Base-by-base conservation (phyloP, 2,797 vertebrate genomes). In the Muscicapa comitata region DNA sequence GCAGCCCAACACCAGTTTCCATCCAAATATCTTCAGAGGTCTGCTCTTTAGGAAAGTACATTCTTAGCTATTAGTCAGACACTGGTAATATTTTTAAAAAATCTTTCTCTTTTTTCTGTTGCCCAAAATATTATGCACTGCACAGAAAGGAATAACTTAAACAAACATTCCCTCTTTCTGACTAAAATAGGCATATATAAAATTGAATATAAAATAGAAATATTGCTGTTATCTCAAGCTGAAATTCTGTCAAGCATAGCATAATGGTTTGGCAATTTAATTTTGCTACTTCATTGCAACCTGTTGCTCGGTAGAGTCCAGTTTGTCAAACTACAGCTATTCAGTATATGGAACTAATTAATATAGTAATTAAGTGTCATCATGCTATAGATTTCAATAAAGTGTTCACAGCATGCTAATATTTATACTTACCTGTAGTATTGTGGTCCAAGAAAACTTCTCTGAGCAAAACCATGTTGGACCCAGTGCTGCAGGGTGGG, bases 271-370 rank as follows among this genome's bases (percentile, higher is more conserved):
- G 96, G 40, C 50, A 94, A 79, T 92, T 92, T 80, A 86, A 40
- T 93, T 95, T 97, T 94, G 90, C 71, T 88, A 82, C 74, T 73
- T 90, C 88, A 68, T 95, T 96, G 91, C 47, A 70, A 68, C 31
- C 37, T 87, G 40, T 77, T 93, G 80, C 92, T 94, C 77, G 68
- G n/a, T 91, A 67, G 18, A 73, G 63, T 79, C 62, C 84, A 89
- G 76, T 70, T 93, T 94, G 66, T 62, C 77, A 54, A 93, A 75
- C 73, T 65, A 21, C 66, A 75, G 57, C 53, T 77, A 62, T 90
- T 81, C n/a, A 14, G 17, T 51, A 65, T 63, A 90, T 43, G 53
- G 62, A 91, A 79, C 55, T 54, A 76, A 78, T 74, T 86, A 77
- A 77, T 59, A 10, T 25, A 93, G 59, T 65, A 81, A 81, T 75